These are phyloP conservation scores for Zaprionus davidi DNA, from an alignment of 1,140 invertebrate species.

Conservation along the genomic window DNA sequence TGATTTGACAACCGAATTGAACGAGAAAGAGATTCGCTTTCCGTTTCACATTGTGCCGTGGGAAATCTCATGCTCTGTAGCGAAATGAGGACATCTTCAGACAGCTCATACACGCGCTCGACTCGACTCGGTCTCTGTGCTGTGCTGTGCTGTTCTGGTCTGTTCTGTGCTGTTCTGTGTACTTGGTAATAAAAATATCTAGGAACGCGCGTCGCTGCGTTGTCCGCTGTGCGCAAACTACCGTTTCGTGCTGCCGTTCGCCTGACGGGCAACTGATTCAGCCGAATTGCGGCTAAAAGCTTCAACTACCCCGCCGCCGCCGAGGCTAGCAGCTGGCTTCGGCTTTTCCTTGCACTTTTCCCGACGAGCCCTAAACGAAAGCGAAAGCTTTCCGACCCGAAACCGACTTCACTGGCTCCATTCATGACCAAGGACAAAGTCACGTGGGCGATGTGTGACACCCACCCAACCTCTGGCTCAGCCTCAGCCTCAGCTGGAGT, in stretches of 20 bases:
- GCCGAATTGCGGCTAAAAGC: constrained; percentile 56
- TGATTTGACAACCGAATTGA: background rate
- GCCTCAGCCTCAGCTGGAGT: constrained; percentile 3
- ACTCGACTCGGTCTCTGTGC: background rate
- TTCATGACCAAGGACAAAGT: constrained; percentile 57
- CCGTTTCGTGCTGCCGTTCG: constrained; percentile 63
- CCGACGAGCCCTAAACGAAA: constrained; percentile 39
- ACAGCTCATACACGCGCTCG: constrained; percentile 19
- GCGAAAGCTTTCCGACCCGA: constrained; percentile 50
- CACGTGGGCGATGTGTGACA: constrained; percentile 52
- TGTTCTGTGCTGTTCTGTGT: background rate
- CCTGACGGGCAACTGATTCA: constrained; percentile 71
- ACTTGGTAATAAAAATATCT: constrained; percentile 17
- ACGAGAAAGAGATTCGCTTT: background rate
- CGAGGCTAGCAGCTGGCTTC: constrained; percentile 12
- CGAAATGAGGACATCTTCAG: constrained; percentile 12
- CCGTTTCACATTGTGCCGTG: background rate
- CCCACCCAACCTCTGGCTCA: background rate
- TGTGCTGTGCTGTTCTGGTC: background rate
- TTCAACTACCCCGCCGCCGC: constrained; percentile 29
- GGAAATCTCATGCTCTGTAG: background rate
- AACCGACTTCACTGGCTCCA: constrained; percentile 42
- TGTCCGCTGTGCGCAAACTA: constrained; percentile 43
- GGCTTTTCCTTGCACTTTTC: constrained; percentile 55
- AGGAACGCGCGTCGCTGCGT: background rate